Conservation (phyloP, 1,140 invertebrate species). For the Batillaria attramentaria region DNA sequence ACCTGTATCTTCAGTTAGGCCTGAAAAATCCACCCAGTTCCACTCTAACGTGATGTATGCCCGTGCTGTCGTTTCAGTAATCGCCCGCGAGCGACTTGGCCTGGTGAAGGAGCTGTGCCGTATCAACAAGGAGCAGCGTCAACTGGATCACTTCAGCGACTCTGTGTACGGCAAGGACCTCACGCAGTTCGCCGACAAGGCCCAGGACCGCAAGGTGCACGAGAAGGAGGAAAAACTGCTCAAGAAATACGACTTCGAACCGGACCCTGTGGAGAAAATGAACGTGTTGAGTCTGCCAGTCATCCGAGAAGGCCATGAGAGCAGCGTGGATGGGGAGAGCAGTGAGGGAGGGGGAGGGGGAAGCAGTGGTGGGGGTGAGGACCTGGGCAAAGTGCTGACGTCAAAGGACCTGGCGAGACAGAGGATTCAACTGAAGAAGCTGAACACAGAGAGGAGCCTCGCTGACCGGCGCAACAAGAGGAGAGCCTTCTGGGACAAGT, state of each 20-base stretch:
- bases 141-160: slow-evolving; percentile 27
- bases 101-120: slow-evolving; percentile 32
- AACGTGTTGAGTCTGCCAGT: slow-evolving; percentile 10
- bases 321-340: background rate
- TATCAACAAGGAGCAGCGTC: slow-evolving; percentile 10
- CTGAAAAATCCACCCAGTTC: too few species aligned
- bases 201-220: slow-evolving; percentile 8
- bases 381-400: background rate
- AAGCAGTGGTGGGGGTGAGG: background rate
- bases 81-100: slow-evolving; percentile 29
- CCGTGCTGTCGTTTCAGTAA: slow-evolving; percentile 6
- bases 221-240: slow-evolving; percentile 21
- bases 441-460: slow-evolving; percentile 9
- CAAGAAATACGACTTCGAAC: slow-evolving; percentile 31
- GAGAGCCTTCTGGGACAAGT: slow-evolving; percentile 25
- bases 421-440: slow-evolving; percentile 25
- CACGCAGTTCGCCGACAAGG: slow-evolving; percentile 16
- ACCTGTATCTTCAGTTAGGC: too few species aligned
- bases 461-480: background rate
- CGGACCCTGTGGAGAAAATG: slow-evolving; percentile 32
- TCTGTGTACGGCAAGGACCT: slow-evolving; percentile 19
- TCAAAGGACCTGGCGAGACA: slow-evolving; percentile 23
- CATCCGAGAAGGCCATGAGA: background rate
- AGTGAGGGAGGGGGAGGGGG: background rate
- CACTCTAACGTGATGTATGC: too few species aligned